Evolutionary conservation across 1,140 invertebrate species (phyloP), one percentile per base, ranked within the genome.

Genomic region (Drosophila pallidifrons): DNA sequence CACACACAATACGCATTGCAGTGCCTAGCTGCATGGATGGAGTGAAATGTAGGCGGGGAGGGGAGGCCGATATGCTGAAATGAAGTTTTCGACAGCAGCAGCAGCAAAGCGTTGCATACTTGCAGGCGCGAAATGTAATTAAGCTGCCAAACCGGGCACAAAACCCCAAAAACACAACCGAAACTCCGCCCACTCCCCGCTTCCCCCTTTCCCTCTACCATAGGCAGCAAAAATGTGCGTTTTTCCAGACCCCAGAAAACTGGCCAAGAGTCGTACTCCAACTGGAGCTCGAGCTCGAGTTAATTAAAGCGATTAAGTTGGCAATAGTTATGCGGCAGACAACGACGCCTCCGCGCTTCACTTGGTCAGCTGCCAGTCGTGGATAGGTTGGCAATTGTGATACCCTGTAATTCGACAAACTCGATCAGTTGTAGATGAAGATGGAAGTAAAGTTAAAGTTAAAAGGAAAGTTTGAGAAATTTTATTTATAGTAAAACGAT

Each of bases 71-170:
- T 41, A 20, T 55, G 38, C 20, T 45, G 54, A 66, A 76, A 71
- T 81, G 46, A 71, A 75, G 60, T 75, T 75, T 75, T 65, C 68
- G 60, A 65, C 68, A 41, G 52, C 32, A 32, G 35, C 49, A 13
- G 51, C 63, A 32, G 55, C 55, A 63, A 30, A 64, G 82, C 76
- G 71, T 51, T 80, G 81, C 81, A 89, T 83, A 83, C 77, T 83
- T 89, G 69, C 83, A 88, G 80, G 85, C 80, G 80, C 81, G 81
- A 88, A 87, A 89, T 88, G 83, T 88, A 88, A 88, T 88, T 88
- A 88, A 88, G 85, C 81, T 81, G 80, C 85, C 83, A 87, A 87
- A 58, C 60, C 59, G 46, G 32, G 41, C 59, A 58, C 67, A 52
- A 55, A 55, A 65, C 15, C 45, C 55, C 46, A 59, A 41, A 57